Evolutionary conservation across 2,113 vertebrate genomes (phyloP), one percentile per base, ranked within the genome.

Genomic region (Daubentonia madagascariensis): DNA sequence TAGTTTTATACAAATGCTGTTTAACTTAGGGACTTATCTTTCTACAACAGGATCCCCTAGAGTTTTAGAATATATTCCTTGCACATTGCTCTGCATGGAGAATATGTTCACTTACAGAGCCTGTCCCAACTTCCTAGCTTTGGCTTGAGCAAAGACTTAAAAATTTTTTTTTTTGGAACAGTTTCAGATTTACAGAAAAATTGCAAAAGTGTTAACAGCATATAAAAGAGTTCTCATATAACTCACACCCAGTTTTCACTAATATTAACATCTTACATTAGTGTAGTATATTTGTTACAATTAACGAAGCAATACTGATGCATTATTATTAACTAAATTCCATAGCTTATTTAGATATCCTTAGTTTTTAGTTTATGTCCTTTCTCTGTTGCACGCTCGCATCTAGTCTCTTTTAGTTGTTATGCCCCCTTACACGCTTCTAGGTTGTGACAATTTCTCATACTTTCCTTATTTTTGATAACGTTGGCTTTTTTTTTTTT

Each of bases 11-110:
- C 85, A 91, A 95, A 91, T 20, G 4, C 28, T 95, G 40, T 90
- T 96, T 94, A 90, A 93, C 65, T 75, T 48, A 61, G 7, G 25
- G 79, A 78, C 70, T 96, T 97, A 94, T 88, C 95, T 97, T 72
- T 16, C 52, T 67, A 30, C 25, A 61, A 1, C 78, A 91, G 37
- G 85, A 85, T 78, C 37, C 94, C 81, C 89, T 76, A 10, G 91
- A 84, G 94, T 92, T 91, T 94, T 45, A 18, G 45, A 25, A 75
- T 76, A 20, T 40, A 43, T 37, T 88, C 45, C 14, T 95, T 81
- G 48, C 54, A 70, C 25, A 22, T 1, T 32, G 4, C 43, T 89
- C 73, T 79, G 43, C n/a, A 65, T 50, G 63, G 54, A 94, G 80
- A 85, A 73, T 23, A n/a, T 3, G 3, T 85, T 76, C 30, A 1